Conservation (phyloP, 1,140 invertebrate species). For the Amphibalanus amphitrite region DNA sequence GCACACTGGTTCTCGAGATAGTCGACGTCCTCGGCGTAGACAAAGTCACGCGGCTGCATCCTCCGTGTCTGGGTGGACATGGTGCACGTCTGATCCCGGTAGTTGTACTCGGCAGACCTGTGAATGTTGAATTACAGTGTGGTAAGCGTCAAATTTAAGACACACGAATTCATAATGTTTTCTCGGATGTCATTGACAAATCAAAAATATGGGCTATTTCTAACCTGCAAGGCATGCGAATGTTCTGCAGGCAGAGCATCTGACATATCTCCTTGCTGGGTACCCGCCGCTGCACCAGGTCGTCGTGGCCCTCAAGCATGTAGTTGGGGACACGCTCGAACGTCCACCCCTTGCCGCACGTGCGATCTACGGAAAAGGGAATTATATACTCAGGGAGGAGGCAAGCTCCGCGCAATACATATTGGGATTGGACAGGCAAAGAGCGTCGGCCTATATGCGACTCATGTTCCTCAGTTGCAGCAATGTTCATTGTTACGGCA, state of each 20-base stretch:
- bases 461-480: too few species aligned
- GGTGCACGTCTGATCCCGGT: slow-evolving; percentile 25
- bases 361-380: too few species aligned
- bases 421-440: too few species aligned
- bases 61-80: slow-evolving; percentile 30
- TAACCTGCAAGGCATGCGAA: slow-evolving; percentile 11
- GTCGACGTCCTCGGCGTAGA: slow-evolving; percentile 27
- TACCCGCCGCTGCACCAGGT: slow-evolving; percentile 26
- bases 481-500: too few species aligned
- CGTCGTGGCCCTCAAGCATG: slow-evolving; percentile 26
- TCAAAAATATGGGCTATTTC: too few species aligned
- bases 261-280: slow-evolving; percentile 27
- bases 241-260: slow-evolving; percentile 8
- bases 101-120: slow-evolving; percentile 30
- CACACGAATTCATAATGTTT: too few species aligned
- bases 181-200: too few species aligned
- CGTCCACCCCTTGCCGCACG: slow-evolving; percentile 32
- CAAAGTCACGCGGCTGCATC: slow-evolving; percentile 26
- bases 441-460: too few species aligned
- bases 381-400: too few species aligned
- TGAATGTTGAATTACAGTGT: too few species aligned
- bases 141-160: too few species aligned
- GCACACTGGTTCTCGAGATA: slow-evolving; percentile 37
- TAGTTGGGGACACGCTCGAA: slow-evolving; percentile 32
- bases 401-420: too few species aligned